Evolutionary conservation across 2,113 vertebrate genomes (phyloP), one percentile per base, ranked within the genome.

Genomic region (Columbina picui): DNA sequence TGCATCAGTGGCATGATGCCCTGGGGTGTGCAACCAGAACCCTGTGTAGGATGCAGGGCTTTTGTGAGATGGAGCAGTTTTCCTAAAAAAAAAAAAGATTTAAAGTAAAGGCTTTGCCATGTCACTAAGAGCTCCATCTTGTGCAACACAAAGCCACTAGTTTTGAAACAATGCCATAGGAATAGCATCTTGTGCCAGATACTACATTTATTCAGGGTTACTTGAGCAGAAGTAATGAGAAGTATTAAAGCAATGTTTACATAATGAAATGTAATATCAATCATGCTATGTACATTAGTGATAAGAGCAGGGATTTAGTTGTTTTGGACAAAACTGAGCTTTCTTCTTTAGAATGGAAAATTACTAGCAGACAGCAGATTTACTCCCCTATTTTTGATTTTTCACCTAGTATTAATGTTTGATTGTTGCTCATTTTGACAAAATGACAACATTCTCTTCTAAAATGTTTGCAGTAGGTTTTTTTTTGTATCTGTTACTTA

Each of bases 151-250:
- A 95, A 96, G 73, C 32, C 82, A 85, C 41, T 93, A 78, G 43
- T 87, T 98, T 94, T 96, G 93, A 97, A 93, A 94, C 20, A 77
- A 63, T 71, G 87, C 73, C 94, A 86, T 39, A 67, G 43, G 41
- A 95, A 67, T 6, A 93, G 43, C 30, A 60, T 93, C 63, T 93
- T 87, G 55, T 96, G 97, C 95, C 96, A 98, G 95, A 89, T 74
- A 82, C 41, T 94, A 86, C 69, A 97, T 97, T 97, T 95, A 96
- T 96, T 96, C 95, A 88, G 93, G 81, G 76, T 96, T 95, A 96
- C 87, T 96, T 97, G 89, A 97, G 92, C 94, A 97, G 96, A 97
- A 98, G 88, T 90, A 97, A 97, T 89, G 83, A 97, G 95, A 96
- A 96, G 75, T 82, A 94, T 94, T 96, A 97, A 97, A 97, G 64